A percentile compares a stretch with the other conserved stretches of the same genome.
phyloP scores from a whole-genome alignment of 2,113 vertebrate species.

The Otolemur garnettii region DNA sequence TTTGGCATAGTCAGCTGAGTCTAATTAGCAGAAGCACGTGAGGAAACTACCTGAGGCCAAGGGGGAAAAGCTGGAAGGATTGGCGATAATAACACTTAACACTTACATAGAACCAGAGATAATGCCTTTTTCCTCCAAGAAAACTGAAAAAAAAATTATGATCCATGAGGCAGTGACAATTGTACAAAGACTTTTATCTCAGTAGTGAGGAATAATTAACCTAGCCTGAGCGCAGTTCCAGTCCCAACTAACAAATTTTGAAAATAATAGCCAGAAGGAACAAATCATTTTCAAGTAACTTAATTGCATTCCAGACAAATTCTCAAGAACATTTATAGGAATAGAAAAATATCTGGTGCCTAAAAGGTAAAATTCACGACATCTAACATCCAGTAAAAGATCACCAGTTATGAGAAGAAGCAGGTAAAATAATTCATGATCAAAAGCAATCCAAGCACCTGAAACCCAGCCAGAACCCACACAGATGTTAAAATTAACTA shows the following conservation, averaged over 20 bases:
- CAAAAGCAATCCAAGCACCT: background rate
- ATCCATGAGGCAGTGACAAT: background rate
- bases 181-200: background rate
- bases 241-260: background rate
- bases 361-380: slow-evolving; percentile 22
- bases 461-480: background rate
- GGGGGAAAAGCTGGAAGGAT: background rate
- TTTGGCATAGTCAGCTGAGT: background rate
- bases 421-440: background rate
- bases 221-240: background rate
- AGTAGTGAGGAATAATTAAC: background rate
- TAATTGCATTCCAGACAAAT: slow-evolving; percentile 10
- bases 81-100: background rate
- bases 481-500: background rate
- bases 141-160: background rate
- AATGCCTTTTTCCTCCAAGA: background rate
- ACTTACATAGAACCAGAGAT: background rate
- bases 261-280: background rate
- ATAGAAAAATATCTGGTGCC: background rate
- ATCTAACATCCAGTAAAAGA: background rate
- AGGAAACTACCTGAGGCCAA: background rate
- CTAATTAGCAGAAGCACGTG: background rate
- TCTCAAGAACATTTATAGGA: background rate
- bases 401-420: background rate
- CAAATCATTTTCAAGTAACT: background rate